These are phyloP conservation scores for Neogobius melanostomus DNA, from an alignment of 2,113 vertebrate species.

Conservation along the genomic window DNA sequence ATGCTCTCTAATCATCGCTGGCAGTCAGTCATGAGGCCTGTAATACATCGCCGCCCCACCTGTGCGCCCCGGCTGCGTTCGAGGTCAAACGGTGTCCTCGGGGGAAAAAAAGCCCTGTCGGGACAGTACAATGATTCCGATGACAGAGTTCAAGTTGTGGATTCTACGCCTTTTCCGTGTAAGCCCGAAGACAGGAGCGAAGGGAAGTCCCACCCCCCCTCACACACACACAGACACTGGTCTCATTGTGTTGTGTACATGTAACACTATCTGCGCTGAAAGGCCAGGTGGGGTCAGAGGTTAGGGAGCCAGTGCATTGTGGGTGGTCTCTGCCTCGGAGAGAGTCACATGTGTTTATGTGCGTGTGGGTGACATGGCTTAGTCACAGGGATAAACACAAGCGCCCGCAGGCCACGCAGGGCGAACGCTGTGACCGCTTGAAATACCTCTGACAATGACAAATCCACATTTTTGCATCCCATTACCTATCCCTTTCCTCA, in stretches of 20 bases:
- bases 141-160: slow-evolving; percentile 52
- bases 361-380: slow-evolving; percentile 53
- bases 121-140: slow-evolving; percentile 46
- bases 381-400: slow-evolving; percentile 62
- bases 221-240: slow-evolving; percentile 36
- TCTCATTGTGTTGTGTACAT: slow-evolving; percentile 58
- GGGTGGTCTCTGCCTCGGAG: slow-evolving; percentile 59
- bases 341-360: slow-evolving; percentile 33
- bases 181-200: slow-evolving; percentile 27
- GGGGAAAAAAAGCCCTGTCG: slow-evolving; percentile 32
- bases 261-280: slow-evolving; percentile 59
- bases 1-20: slow-evolving; percentile 28
- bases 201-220: slow-evolving; percentile 40
- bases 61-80: slow-evolving; percentile 26
- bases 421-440: slow-evolving; percentile 23
- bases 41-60: slow-evolving; percentile 34
- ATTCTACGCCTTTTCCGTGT: slow-evolving; percentile 38
- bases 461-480: too few species aligned
- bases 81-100: slow-evolving; percentile 36
- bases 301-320: slow-evolving; percentile 54
- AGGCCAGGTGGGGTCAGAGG: slow-evolving; percentile 33
- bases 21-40: slow-evolving; percentile 26
- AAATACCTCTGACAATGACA: too few species aligned
- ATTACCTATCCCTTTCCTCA: too few species aligned
- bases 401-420: slow-evolving; percentile 56